phyloP scores from a whole-genome alignment of 1,140 invertebrate genomes.

The Arion vulgaris region DNA sequence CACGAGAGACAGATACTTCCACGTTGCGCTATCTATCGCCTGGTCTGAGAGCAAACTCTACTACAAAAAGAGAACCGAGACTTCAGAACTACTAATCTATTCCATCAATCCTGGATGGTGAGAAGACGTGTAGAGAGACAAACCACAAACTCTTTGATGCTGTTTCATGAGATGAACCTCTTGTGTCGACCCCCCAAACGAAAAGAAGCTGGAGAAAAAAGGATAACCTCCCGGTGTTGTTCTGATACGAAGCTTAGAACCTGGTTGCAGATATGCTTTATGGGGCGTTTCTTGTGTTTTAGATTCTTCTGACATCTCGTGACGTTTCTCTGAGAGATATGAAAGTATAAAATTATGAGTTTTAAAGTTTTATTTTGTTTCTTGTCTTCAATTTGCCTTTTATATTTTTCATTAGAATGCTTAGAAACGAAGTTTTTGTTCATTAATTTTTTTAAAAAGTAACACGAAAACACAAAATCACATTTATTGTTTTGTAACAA shows the following conservation, averaged over 20 bases:
- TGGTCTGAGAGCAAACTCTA: neutral
- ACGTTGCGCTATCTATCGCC: neutral
- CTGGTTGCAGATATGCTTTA: constrained; percentile 33
- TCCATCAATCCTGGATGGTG: constrained; percentile 1
- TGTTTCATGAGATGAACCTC: neutral
- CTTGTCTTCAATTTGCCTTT: neutral
- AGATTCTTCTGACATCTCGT: neutral
- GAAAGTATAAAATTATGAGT: neutral
- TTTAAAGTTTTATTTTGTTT: neutral
- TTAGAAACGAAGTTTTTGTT: neutral
- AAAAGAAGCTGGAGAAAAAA: neutral
- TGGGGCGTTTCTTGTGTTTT: constrained; percentile 19
- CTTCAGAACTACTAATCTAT: neutral
- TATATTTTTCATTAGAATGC: no score
- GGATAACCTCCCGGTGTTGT: neutral
- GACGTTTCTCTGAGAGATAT: neutral
- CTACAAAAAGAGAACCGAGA: neutral
- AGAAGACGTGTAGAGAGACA: neutral
- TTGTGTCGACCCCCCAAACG: neutral
- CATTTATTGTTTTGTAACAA: no score
- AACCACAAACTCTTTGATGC: neutral
- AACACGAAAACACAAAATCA: no score
- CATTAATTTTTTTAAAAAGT: no score
- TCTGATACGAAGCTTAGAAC: neutral
- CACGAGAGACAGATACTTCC: neutral